phyloP scores from a whole-genome alignment of 1,140 invertebrate genomes.

The Campoletis sonorensis region DNA sequence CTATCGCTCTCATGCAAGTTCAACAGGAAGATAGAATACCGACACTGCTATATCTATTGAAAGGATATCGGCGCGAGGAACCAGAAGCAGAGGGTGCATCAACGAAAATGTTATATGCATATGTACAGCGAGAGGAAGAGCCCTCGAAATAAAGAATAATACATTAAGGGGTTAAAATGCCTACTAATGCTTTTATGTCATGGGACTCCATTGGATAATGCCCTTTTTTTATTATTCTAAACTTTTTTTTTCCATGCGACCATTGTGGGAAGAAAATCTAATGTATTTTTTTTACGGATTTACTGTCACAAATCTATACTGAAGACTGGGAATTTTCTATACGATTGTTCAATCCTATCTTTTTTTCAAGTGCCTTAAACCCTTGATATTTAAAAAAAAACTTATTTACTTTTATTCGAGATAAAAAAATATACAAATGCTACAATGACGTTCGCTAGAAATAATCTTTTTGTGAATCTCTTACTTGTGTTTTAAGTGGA shows the following conservation, averaged over 20 bases:
- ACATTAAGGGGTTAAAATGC: constrained; percentile 74
- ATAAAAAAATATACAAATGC: no score
- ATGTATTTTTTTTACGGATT: constrained; percentile 59
- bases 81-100: constrained; percentile 45
- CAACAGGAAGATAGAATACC: neutral
- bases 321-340: neutral
- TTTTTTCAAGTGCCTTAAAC: neutral
- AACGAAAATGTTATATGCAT: neutral
- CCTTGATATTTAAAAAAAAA: no score
- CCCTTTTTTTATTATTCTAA: constrained; percentile 57
- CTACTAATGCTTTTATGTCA: constrained; percentile 71
- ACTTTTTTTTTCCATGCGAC: constrained; percentile 14
- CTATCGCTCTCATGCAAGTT: constrained; percentile 36
- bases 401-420: no score
- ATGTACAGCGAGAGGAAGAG: constrained; percentile 46
- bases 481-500: no score
- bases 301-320: neutral
- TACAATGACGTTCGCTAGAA: no score
- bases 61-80: constrained; percentile 62
- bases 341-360: neutral
- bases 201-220: constrained; percentile 59
- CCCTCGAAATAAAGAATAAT: constrained; percentile 70
- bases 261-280: constrained; percentile 64
- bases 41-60: constrained; percentile 64
- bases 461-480: no score